Base-by-base conservation (phyloP, 2,113 vertebrate genomes). In the Tragelaphus imberbis region DNA sequence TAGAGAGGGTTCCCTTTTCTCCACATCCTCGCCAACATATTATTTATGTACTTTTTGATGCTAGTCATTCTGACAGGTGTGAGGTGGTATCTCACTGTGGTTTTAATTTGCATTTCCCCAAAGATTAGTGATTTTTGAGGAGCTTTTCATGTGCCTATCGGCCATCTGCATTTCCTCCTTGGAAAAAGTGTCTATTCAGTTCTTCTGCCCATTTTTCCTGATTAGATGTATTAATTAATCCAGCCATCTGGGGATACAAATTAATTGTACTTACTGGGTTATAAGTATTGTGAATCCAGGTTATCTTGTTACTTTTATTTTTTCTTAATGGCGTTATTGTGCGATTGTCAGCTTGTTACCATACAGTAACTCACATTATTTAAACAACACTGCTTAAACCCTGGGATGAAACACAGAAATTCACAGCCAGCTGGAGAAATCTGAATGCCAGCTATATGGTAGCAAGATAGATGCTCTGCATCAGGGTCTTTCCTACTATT, bases 321-420 rank as follows among this genome's bases (percentile, higher is more conserved):
- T 95, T 96, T 59, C 51, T 40, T 87, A 19, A 80, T 91, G 30
- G 30, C 33, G 27, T 88, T 75, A 97, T 55, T 96, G 49, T 61
- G 23, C 80, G 81, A 13, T 95, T 95, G 87, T 82, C 53, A 93
- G 63, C 82, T 92, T 96, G 49, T 77, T 84, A 80, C 40, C 6
- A 3, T 93, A 81, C 44, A 94, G 7, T 92, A 95, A 88, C 44
- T 77, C 56, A 82, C 25, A 36, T 79, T 87, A 77, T 95, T 88
- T 92, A 85, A 96, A 95, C 30, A 95, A n/a, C 30, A 21, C 44
- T 94, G 23, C 56, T 89, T 88, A 77, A 65, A 94, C 63, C 51
- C 36, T 44, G 61, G 36, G 30, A 21, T 44, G 27, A 84, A 75
- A 19, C 33, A 77, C 59, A 75, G 71, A 96, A 51, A 89, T 53